phyloP scores from a whole-genome alignment of 2,113 vertebrate species.

The Hypanus sabinus region DNA sequence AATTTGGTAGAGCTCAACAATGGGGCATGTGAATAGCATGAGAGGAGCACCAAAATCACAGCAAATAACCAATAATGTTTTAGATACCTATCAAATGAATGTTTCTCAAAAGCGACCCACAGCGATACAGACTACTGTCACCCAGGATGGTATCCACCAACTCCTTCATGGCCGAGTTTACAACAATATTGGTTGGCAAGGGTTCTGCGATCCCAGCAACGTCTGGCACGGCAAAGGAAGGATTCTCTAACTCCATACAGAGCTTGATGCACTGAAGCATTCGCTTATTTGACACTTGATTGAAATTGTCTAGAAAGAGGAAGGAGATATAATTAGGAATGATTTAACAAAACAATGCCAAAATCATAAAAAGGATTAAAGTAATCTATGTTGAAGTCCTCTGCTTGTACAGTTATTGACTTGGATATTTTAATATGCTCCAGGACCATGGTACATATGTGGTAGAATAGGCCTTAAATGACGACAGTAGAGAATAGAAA shows the following conservation, averaged over 20 bases:
- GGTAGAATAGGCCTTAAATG: too few species aligned
- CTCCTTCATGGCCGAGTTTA: constrained; percentile 45
- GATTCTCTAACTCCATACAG: constrained; percentile 71
- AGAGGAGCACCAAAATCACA: not conserved
- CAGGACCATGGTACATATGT: too few species aligned
- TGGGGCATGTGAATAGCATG: too few species aligned
- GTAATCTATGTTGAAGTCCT: too few species aligned
- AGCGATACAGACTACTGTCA: constrained; percentile 52
- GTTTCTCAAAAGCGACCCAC: constrained; percentile 59
- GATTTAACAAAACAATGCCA: not conserved
- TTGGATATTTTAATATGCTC: too few species aligned
- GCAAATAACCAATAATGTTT: not conserved
- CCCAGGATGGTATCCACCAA: constrained; percentile 54
- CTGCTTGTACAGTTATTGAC: too few species aligned
- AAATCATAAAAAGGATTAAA: too few species aligned
- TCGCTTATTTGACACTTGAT: constrained; percentile 38
- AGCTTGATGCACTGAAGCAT: constrained; percentile 59
- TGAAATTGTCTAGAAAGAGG: constrained; percentile 44
- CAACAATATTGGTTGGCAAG: rapidly evolving
- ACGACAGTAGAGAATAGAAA: too few species aligned
- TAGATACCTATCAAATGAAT: constrained; percentile 62
- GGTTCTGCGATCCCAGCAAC: constrained; percentile 22
- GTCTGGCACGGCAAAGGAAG: constrained; percentile 43
- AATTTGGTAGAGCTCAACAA: too few species aligned
- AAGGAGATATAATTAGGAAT: not conserved